A percentile compares a stretch with the other conserved stretches of the same genome.
Conservation (phyloP, 2,797 vertebrate species). For the Heteromormyrus szaboi region DNA sequence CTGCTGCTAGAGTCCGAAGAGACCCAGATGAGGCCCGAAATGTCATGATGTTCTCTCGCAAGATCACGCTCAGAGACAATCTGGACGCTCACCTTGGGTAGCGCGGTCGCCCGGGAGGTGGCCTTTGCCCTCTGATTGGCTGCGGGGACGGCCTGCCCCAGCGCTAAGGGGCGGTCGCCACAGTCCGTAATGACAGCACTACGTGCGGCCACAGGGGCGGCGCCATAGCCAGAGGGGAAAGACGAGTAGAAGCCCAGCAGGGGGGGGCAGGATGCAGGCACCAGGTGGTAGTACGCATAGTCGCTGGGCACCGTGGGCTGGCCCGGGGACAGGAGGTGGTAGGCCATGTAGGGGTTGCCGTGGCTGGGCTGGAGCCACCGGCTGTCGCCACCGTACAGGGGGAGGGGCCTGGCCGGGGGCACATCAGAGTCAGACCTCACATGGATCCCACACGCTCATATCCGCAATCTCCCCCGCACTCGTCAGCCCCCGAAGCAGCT, state of each 20-base stretch:
- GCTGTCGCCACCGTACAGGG: constrained; percentile 82
- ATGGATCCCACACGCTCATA: constrained; percentile 5
- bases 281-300: constrained; percentile 89
- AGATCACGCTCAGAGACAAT: not conserved
- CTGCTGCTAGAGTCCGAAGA: constrained; percentile 35
- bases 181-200: constrained; percentile 75
- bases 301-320: constrained; percentile 88
- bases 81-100: constrained; percentile 69
- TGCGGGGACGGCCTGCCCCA: constrained; percentile 68
- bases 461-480: not conserved
- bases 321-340: constrained; percentile 83
- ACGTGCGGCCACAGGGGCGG: constrained; percentile 73
- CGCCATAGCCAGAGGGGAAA: constrained; percentile 75
- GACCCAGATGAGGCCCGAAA: not conserved
- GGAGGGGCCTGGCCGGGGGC: constrained; percentile 69
- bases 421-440: constrained; percentile 12
- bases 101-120: constrained; percentile 60
- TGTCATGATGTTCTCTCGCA: not conserved
- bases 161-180: constrained; percentile 65
- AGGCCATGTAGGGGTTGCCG: constrained; percentile 85
- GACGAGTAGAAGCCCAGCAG: constrained; percentile 97
- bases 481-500: not conserved
- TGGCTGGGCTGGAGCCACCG: constrained; percentile 92
- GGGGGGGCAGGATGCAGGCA: constrained; percentile 88
- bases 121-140: constrained; percentile 74